Conservation (phyloP, 1,140 invertebrate genomes). For the Caerostris darwini region DNA sequence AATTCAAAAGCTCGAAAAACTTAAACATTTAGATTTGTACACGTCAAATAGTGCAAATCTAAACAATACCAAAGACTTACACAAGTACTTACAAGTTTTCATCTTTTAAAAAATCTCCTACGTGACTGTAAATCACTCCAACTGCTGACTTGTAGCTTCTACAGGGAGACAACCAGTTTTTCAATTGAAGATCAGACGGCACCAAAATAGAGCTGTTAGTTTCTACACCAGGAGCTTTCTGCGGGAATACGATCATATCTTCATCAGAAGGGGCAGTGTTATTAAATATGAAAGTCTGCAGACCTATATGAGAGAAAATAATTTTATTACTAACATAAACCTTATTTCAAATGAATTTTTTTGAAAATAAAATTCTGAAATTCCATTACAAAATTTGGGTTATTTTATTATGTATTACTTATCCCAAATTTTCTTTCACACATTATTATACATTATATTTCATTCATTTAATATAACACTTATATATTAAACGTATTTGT, state of each 20-base stretch:
- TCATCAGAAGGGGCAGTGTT: neutral
- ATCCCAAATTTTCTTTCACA: no score
- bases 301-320: neutral
- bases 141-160: slow-evolving; percentile 53
- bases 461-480: no score
- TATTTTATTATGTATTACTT: no score
- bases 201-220: slow-evolving; percentile 6
- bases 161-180: neutral
- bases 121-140: slow-evolving; percentile 52
- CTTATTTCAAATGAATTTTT: no score
- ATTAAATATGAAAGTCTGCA: slow-evolving; percentile 60
- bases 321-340: neutral
- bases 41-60: neutral
- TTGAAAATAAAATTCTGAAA: no score
- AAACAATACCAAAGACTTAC: neutral
- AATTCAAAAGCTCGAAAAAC: no score
- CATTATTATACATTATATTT: no score
- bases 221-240: slow-evolving; percentile 26
- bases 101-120: slow-evolving; percentile 63
- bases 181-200: neutral
- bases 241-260: slow-evolving; percentile 7
- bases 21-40: no score
- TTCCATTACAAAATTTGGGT: no score
- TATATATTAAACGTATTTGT: no score
- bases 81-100: slow-evolving; percentile 24